A percentile compares a stretch with the other conserved stretches of the same genome.
Evolutionary conservation across 2,797 vertebrate genomes (phyloP).

Genomic region (Graptemys geographica): DNA sequence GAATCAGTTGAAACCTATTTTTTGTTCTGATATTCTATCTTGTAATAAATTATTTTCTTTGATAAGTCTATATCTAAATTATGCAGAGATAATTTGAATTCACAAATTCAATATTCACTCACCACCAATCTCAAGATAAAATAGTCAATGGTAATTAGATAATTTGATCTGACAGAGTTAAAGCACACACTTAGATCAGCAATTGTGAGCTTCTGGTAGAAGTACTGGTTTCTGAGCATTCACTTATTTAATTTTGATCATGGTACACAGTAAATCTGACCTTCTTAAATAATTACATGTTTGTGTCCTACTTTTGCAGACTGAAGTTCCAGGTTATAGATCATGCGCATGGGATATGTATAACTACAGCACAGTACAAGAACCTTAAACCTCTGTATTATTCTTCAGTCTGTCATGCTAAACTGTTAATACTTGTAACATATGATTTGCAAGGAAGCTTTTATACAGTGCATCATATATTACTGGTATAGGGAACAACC

Average conservation of each 20-base stretch:
- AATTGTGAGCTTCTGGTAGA: neutral
- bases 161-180: neutral
- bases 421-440: neutral
- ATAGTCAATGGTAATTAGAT: neutral
- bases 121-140: neutral
- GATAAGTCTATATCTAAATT: neutral
- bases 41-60: neutral
- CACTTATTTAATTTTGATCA: neutral
- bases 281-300: neutral
- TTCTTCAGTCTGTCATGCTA: neutral
- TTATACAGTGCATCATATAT: neutral
- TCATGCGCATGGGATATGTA: neutral
- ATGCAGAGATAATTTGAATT: neutral
- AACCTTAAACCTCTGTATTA: neutral
- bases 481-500: neutral
- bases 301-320: neutral
- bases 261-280: neutral
- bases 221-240: neutral
- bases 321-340: neutral
- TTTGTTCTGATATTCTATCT: neutral
- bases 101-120: neutral
- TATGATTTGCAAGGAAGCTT: neutral
- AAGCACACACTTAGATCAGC: neutral
- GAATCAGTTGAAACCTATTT: neutral
- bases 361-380: neutral